Base-by-base conservation (phyloP, 2,888 invertebrate species). In the Calameuta pallipes region DNA sequence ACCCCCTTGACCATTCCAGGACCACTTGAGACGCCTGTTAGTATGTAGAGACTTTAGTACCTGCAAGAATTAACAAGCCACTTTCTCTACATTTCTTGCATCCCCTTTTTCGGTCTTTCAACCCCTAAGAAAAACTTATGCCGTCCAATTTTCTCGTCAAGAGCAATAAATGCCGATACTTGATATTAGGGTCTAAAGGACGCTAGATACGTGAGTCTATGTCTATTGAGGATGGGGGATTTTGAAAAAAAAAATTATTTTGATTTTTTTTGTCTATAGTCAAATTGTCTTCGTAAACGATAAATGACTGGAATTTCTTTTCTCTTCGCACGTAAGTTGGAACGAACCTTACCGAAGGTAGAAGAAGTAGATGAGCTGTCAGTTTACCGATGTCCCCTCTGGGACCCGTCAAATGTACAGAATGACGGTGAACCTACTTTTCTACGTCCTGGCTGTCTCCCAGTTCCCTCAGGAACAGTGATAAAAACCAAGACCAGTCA, bases 401-500 rank as follows among this genome's bases (percentile, higher is more conserved):
- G 90, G 89, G 89, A 89, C 87, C 83, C 88, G 89, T 89, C 88
- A 89, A 89, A 89, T 85, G 85, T 86, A 87, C 85, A 83, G 82
- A 86, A 86, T 85, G 84, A 85, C 85, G 84, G 83, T 82, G 82
- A 88, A 85, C 86, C 85, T 83, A 84, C 85, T 87, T 85, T 83
- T 83, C 85, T 84, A 81, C 81, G 82, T 82, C 78, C 84, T 80
- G 78, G 82, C 84, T 86, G 86, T 84, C 85, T 87, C 82, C 82
- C 73, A 76, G 82, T 78, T 86, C 85, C 85, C 89, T 85, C 78
- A 84, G 85, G 87, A 85, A 83, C 84, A 84, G 86, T 87, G 87
- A 89, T 89, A 89, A 89, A 89, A 89, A 89, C 88, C 83, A 79
- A 84, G 84, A 85, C 86, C 85, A 88, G 89, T 89, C 89, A 89